These are phyloP conservation scores for Lycopodina hypogea DNA, from an alignment of 37 sponge, comb jelly and placozoan species.

Conservation along the genomic window DNA sequence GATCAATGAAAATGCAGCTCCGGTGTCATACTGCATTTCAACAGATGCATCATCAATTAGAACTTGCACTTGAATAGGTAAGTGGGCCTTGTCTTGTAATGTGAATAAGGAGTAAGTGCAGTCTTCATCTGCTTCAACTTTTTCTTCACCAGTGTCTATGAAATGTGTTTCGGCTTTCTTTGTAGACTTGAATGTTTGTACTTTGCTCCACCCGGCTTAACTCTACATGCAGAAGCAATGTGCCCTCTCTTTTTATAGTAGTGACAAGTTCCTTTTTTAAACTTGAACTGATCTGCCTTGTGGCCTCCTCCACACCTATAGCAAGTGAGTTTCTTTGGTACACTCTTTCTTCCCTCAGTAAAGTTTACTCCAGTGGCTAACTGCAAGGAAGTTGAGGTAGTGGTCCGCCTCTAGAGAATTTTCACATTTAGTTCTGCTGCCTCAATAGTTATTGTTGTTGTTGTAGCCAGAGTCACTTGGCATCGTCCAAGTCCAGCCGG, in stretches of 20 bases:
- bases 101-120: slow-evolving; percentile 11
- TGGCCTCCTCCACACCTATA: slow-evolving; percentile 37
- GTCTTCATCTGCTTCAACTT: slow-evolving; percentile 8
- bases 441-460: neutral
- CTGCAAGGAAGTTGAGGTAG: too few relatives aligned
- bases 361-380: neutral
- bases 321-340: neutral
- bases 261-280: slow-evolving; percentile 15
- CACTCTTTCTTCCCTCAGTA: slow-evolving; percentile 1
- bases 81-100: neutral
- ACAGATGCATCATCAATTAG: slow-evolving; percentile 1
- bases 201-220: neutral
- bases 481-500: too few relatives aligned
- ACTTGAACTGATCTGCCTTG: slow-evolving; percentile 8
- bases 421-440: neutral
- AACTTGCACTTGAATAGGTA: slow-evolving; percentile 20
- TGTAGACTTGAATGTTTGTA: neutral
- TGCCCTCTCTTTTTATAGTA: slow-evolving; percentile 31
- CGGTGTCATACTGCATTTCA: slow-evolving; percentile 55
- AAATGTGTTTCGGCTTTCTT: neutral
- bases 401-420: too few relatives aligned
- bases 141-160: neutral
- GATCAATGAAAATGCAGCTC: slow-evolving; percentile 42
- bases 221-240: slow-evolving; percentile 25
- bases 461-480: too few relatives aligned